Evolutionary conservation across 2,113 vertebrate species (phyloP).

Genomic region (Nycticryphes semicollaris): DNA sequence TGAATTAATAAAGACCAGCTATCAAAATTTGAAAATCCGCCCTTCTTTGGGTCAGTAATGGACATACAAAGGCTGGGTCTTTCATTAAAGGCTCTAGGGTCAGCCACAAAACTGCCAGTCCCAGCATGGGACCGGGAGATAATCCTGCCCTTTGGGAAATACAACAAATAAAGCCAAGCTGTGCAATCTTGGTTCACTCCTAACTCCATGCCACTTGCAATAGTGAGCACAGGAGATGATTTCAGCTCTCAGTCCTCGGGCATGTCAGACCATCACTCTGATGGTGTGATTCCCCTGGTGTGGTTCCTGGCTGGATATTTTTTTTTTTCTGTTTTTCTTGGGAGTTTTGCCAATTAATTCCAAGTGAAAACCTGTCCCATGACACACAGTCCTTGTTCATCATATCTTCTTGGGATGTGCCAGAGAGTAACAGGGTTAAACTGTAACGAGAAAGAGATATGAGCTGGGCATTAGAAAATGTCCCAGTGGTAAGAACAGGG

Average conservation of each 20-base stretch:
- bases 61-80: too few species aligned
- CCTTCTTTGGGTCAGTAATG: not conserved
- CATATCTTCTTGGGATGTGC: not conserved
- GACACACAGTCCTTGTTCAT: not conserved
- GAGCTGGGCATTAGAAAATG: not conserved
- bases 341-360: not conserved
- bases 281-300: not conserved
- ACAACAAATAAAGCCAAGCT: not conserved
- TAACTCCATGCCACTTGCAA: not conserved
- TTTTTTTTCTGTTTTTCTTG: not conserved
- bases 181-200: not conserved
- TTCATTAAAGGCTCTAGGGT: not conserved
- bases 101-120: too few species aligned
- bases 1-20: not conserved
- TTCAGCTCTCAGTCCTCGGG: not conserved
- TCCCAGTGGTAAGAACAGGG: not conserved
- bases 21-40: not conserved
- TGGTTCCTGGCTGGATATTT: not conserved
- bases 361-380: not conserved
- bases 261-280: not conserved
- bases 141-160: not conserved
- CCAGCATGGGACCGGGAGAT: too few species aligned
- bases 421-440: not conserved
- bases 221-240: not conserved
- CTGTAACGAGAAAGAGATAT: not conserved